Evolutionary conservation across 1,140 invertebrate genomes (phyloP), one percentile per base, ranked within the genome.

Genomic region (Zaprionus africanus): DNA sequence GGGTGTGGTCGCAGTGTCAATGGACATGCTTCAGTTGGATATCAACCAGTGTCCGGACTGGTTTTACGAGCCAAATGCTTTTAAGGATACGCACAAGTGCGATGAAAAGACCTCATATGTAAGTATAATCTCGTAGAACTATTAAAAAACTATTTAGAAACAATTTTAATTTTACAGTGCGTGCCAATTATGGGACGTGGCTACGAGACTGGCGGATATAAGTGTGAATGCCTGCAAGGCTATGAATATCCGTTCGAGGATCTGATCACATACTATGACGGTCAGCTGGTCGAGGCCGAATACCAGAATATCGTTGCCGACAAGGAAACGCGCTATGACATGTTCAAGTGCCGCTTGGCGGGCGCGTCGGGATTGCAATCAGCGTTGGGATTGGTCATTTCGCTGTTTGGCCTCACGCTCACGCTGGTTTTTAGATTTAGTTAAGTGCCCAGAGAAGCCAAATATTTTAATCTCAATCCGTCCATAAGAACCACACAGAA

Each of bases 191-290:
- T 97, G 79, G 98, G 98, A 15, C 95, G 98, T 92, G 97, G 97
- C 54, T 99, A 97, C 92, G 96, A 98, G 76, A 95, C 96, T 13
- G 98, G 98, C 59, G 98, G 98, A n/a, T 99, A 99, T 93, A 99
- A 99, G 93, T 99, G 99, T 93, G 98, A 99, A 92, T 99, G 98
- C 91, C 95, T 97, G 61, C 98, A 99, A 94, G 98, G 98, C 26
- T 99, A 96, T 91, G 99, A 99, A 92, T 99, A 99, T 94, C 98
- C 98, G 0, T 99, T 98, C 92, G 98, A 99, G 93, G 98, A 98
- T 93, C 94, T 95, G 5, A 98, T 97, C 82, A 99, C 97, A 4
- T 99, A 99, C 93, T 99, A 97, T 92, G 98, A 99, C 93, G 98
- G 98, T 0, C 98, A 99, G 93, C 94, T 98, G 19, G 96, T 99